Base-by-base conservation (phyloP, 2,797 vertebrate species). In the Psittacula derbiana region DNA sequence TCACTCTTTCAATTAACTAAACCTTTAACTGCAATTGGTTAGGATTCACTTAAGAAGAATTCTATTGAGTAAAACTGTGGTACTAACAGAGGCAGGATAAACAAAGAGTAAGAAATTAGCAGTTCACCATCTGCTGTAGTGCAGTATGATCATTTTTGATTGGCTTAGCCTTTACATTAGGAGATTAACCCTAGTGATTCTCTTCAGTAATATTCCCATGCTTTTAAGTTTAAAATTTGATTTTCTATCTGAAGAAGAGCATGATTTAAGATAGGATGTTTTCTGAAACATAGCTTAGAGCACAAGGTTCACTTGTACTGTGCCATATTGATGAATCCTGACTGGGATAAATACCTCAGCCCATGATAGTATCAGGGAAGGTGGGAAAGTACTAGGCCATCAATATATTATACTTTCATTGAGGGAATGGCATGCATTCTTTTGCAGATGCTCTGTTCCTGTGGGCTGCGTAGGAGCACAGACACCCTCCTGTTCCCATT, bases 401-500 rank as follows among this genome's bases (percentile, higher is more conserved):
- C 15, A 49, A 10, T 20, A 58, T 2, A 12, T 10, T 7, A 12
- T 28, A 49, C 33, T 49, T 64, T 53, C 40, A 40, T 70, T 53
- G 61, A 49, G 86, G 33, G 36, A 82, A 49, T 31, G 11, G 10
- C 10, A 24, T 28, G 4, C 2, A 3, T 38, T 16, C 23, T 66
- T 31, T 43, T 53, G 25, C 5, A 67, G 52, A 64, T 30, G 20
- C 12, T 33, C 27, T 80, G 12, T 12, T 31, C 18, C 72, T 58
- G 28, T 0, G 3, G 33, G 12, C 7, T n/a, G 15, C 10, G 8
- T 12, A 53, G 30, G 25, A 64, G 4, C 30, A 80, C 1, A 1
- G 10, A 53, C 16, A 30, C 4, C 8, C 12, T 71, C 31, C 30
- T 44, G 16, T 18, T 81, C n/a, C 44, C 2, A 1, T 27, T 13